Percentiles rank a stretch among this genome's conserved stretches.
These are phyloP conservation scores for Habroteleia sp. DNA, from an alignment of 2,888 invertebrate genomes.

Conservation along the genomic window DNA sequence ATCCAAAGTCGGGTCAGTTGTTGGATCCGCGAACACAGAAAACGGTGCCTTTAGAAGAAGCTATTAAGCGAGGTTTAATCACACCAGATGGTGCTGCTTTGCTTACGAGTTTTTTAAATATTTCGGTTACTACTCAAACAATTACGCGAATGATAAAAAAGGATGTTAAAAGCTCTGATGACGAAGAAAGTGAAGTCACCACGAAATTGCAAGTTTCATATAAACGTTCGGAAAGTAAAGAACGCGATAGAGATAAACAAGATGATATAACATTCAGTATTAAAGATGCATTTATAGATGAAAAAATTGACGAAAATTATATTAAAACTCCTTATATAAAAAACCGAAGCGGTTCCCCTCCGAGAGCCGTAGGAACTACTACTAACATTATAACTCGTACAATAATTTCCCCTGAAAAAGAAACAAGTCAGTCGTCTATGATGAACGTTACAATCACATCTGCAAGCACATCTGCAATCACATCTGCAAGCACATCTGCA, in stretches of 20 bases:
- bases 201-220: constrained; percentile 86
- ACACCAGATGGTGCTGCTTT: constrained; percentile 93
- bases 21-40: constrained; percentile 88
- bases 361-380: constrained; percentile 72
- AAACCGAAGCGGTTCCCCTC: constrained; percentile 33
- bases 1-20: constrained; percentile 93
- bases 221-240: constrained; percentile 87
- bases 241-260: constrained; percentile 82
- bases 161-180: constrained; percentile 89
- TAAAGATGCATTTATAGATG: constrained; percentile 84
- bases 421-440: constrained; percentile 18
- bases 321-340: not conserved
- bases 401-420: constrained; percentile 57
- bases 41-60: constrained; percentile 91
- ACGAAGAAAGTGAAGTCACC: constrained; percentile 81
- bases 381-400: constrained; percentile 74
- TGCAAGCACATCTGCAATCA: too few species aligned
- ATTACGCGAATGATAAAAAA: constrained; percentile 92
- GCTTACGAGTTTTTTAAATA: constrained; percentile 87
- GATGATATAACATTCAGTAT: constrained; percentile 86
- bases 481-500: too few species aligned
- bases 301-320: not conserved
- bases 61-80: constrained; percentile 91
- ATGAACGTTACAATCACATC: constrained; percentile 42
- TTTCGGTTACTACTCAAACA: constrained; percentile 93